Base-by-base conservation (phyloP, 2,113 vertebrate species). In the Neogale vison region DNA sequence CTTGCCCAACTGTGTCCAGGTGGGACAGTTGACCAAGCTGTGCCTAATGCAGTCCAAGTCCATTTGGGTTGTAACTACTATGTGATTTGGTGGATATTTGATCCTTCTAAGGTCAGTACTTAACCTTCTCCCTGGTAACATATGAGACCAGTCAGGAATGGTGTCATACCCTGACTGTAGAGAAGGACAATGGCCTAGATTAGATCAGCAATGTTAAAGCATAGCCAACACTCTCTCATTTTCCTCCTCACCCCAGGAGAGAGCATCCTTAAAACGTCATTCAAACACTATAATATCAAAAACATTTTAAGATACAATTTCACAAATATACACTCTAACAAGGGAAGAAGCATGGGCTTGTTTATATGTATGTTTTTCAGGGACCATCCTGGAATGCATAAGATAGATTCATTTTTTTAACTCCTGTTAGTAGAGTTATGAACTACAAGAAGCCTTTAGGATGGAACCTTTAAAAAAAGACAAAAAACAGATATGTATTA, bases 401-500 rank as follows among this genome's bases (percentile, higher is more conserved):
- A 63, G 24, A 72, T 63, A 89, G 9, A 94, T 77, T 57, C 59
- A 88, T 55, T 90, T 80, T 88, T 86, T 47, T 93, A 76, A 85
- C 21, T 85, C 39, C 72, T 63, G 4, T 59, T 96, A 81, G 29
- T 61, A 94, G 52, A 89, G 65, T 80, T 92, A 89, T 74, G 52
- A 96, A 2, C 61, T 84, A 93, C 87, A 90, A 76, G 15, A 97
- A 87, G 92, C 77, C 20, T 67, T 42, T 71, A 84, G 21, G 76
- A 69, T 93, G 31, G 8, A 92, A 65, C 42, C 90, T 92, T 31
- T n/a, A n/a, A 79, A 90, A 47, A 84, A 31, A 61, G 71, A 76
- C 26, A 39, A 93, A 94, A 67, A 95, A 26, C 57, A 96, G 94
- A 90, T n/a, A 96, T 63, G 4, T 79, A 96, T 87, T 97, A 59